Conservation (phyloP, 2,888 invertebrate genomes). For the Epinotia brunnichana region DNA sequence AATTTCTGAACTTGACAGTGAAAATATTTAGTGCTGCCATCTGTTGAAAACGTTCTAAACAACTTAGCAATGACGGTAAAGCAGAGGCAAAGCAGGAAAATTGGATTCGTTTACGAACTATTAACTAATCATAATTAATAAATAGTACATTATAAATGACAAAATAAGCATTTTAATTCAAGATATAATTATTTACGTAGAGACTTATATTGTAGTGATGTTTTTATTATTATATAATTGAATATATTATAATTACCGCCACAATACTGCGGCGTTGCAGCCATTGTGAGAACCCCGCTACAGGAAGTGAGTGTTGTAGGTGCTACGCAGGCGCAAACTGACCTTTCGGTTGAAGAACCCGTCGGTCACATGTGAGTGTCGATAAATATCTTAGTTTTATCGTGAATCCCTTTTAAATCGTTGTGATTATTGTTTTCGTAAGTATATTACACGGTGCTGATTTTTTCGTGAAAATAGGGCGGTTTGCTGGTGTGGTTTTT, state of each 20-base stretch:
- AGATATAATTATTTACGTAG: background rate
- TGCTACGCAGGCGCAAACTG: conserved; percentile 88
- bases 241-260: conserved; percentile 69
- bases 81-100: conserved; percentile 44
- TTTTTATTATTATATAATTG: background rate
- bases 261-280: conserved; percentile 62
- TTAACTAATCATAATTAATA: background rate
- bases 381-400: conserved; percentile 83
- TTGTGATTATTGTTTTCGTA: conserved; percentile 77
- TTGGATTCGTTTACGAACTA: conserved; percentile 12
- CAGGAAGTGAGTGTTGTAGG: conserved; percentile 83
- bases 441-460: conserved; percentile 79
- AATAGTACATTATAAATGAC: too few relatives aligned
- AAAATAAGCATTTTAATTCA: background rate
- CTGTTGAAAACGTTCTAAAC: conserved; percentile 31
- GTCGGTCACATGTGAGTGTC: conserved; percentile 96
- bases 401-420: conserved; percentile 75
- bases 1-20: conserved; percentile 35
- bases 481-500: conserved; percentile 69
- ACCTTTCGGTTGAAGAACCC: conserved; percentile 94
- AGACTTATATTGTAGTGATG: background rate
- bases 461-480: conserved; percentile 71
- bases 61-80: conserved; percentile 48
- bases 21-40: conserved; percentile 47
- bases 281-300: conserved; percentile 81